Base-by-base conservation (phyloP, 2,888 invertebrate species). In the Eupsilia transversa region DNA sequence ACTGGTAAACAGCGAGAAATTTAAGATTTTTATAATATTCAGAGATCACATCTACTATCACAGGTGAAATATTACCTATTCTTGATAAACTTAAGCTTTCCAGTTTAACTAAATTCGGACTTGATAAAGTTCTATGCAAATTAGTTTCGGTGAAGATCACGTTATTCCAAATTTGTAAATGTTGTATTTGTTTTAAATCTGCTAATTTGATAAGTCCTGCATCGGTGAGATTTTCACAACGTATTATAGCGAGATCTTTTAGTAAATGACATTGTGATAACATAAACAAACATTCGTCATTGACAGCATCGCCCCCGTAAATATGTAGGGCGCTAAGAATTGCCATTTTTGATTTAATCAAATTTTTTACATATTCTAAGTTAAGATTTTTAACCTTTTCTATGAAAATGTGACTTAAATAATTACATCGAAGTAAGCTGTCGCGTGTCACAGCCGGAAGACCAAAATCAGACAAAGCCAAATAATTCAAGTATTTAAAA, bases 121-220 rank as follows among this genome's bases (percentile, higher is more conserved):
- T 91, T n/a, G 91, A 88, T 43, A 96, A 89, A 57, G 94, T 93
- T 79, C 86, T 90, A 9, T 93, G 82, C 57, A 96, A 88, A 77
- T 87, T 92, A 9, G 72, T 82, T 88, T 96, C 95, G 35, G 94
- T 91, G 83, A 96, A 96, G 67, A 89, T 91, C 2, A 74, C 79
- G 85, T 96, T 96, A 84, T 96, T 96, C 96, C 96, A 96, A 78
- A 96, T 89, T 81, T 94, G 94, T 80, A 96, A 89, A 82, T 93
- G 92, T 77, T 92, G 87, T 77, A 96, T 85, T 30, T 86, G 85
- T 79, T 89, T 90, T 30, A 95, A 89, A 74, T 91, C 88, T 35
- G 89, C 86, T 56, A 96, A 83, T 64, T 88, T 85, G 20, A 92
- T 81, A 23, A 96, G 88, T 23, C 94, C 95, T 49, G 84, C 87